A percentile compares a stretch with the other conserved stretches of the same genome.
Conservation (phyloP, 2,888 invertebrate species). For the Diarsia brunnea region DNA sequence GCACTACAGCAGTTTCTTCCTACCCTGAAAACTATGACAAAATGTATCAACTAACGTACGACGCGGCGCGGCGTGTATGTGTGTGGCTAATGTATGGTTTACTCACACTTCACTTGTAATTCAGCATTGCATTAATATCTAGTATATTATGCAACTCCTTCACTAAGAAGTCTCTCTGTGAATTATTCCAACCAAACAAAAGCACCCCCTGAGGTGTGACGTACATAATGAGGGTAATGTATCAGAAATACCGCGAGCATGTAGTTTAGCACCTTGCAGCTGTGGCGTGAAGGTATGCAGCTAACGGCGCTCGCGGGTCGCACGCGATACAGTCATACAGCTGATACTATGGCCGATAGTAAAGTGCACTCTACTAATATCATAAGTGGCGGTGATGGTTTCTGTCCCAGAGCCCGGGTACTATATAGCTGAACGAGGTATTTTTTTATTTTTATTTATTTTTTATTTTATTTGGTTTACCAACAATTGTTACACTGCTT, state of each 20-base stretch:
- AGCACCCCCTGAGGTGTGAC: background rate
- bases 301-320: background rate
- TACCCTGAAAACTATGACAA: background rate
- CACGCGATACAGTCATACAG: constrained; percentile 7
- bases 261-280: constrained; percentile 1
- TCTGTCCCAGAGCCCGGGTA: background rate
- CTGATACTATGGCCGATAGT: constrained; percentile 1
- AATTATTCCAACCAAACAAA: background rate
- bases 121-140: background rate
- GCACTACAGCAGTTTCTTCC: background rate
- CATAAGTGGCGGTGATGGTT: background rate
- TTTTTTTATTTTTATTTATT: too few species aligned
- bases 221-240: constrained; percentile 6
- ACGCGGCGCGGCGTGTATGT: too few species aligned
- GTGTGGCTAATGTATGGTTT: background rate
- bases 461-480: too few species aligned
- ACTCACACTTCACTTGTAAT: background rate
- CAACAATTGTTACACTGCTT: too few species aligned
- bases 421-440: background rate
- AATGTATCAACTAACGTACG: too few species aligned
- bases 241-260: constrained; percentile 9
- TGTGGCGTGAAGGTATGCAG: constrained; percentile 21
- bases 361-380: background rate
- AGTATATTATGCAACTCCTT: background rate
- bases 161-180: background rate